Percentiles rank a stretch among this genome's conserved stretches.
Conservation (phyloP, 2,113 vertebrate species). For the Mesembrinibis cayennensis region DNA sequence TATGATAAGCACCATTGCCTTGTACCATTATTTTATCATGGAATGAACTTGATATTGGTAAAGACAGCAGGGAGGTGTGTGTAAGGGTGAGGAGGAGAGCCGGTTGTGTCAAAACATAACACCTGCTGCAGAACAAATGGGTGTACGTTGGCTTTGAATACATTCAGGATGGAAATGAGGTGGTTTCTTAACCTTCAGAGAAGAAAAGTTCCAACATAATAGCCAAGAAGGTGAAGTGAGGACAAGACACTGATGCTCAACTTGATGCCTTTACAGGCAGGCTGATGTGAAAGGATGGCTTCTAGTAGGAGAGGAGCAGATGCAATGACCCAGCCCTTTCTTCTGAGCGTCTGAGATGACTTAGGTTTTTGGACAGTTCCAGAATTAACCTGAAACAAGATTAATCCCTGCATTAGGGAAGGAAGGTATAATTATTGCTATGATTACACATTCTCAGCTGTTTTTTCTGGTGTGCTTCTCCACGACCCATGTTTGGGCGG, state of each 20-base stretch:
- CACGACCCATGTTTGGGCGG: neutral
- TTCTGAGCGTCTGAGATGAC: neutral
- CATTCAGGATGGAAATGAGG: slow-evolving; percentile 1
- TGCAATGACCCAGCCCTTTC: neutral
- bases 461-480: neutral
- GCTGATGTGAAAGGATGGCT: neutral
- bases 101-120: neutral
- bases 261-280: neutral
- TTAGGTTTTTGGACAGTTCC: neutral
- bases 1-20: neutral
- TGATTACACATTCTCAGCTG: neutral
- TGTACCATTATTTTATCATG: neutral
- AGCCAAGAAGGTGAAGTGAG: neutral
- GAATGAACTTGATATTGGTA: neutral
- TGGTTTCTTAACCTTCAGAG: slow-evolving; percentile 19
- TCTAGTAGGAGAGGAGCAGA: neutral
- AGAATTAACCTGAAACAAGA: neutral
- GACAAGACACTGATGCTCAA: neutral
- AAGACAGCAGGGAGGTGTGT: neutral
- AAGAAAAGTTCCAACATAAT: neutral
- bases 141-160: neutral
- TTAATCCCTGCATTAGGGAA: neutral
- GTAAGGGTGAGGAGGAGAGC: neutral
- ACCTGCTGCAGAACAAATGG: neutral
- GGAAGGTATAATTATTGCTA: neutral